phyloP scores from a whole-genome alignment of 92 coral and sea anemone species.

The Paramuricea clavata region DNA sequence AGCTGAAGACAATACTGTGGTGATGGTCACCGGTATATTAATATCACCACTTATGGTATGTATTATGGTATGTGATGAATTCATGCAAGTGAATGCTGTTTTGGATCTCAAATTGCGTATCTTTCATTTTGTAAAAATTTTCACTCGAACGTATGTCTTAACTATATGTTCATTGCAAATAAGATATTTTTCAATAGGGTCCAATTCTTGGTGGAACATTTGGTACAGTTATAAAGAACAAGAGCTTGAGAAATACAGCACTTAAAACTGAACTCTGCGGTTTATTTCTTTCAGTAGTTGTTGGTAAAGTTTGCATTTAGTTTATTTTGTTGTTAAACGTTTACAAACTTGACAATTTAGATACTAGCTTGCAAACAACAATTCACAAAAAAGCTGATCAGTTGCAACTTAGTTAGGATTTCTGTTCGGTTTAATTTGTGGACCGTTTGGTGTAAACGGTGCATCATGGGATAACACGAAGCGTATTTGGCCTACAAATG shows the following conservation, averaged over 20 bases:
- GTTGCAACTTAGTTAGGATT: conserved; percentile 25
- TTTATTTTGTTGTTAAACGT: neutral
- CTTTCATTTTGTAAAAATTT: too few species aligned
- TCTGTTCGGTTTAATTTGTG: conserved; percentile 39
- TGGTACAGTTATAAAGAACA: conserved; percentile 29
- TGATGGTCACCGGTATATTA: conserved; percentile 32
- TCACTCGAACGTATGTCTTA: too few species aligned
- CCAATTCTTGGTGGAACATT: conserved; percentile 46
- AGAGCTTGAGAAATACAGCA: conserved; percentile 17
- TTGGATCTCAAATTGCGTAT: neutral
- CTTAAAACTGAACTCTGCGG: conserved; percentile 45
- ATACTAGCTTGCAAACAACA: too few species aligned
- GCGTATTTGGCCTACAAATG: conserved; percentile 37
- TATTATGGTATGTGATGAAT: neutral
- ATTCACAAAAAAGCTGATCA: too few species aligned
- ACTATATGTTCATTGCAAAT: neutral
- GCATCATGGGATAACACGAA: neutral
- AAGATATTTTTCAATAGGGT: neutral
- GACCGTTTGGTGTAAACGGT: conserved; percentile 23
- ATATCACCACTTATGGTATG: conserved; percentile 48
- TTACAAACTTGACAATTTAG: too few species aligned
- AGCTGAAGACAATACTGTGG: conserved; percentile 44
- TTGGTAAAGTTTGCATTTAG: conserved; percentile 2
- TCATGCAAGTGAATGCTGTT: neutral
- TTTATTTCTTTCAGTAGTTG: conserved; percentile 19